Evolutionary conservation across 2,888 invertebrate genomes (phyloP).

Genomic region (Amphipoea oculea): DNA sequence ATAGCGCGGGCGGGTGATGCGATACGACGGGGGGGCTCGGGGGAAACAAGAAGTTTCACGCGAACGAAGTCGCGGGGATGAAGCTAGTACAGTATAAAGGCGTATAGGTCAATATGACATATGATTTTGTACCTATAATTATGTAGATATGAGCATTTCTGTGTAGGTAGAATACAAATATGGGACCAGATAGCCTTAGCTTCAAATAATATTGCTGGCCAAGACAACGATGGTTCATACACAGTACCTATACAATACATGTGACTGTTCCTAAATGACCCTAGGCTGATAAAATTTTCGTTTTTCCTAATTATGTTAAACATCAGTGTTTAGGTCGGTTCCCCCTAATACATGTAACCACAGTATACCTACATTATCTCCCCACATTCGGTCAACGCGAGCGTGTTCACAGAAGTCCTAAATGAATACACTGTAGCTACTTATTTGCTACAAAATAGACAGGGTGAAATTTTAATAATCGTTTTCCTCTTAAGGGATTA

Average conservation of each 20-base stretch:
- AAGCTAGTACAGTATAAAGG: slow-evolving; percentile 17
- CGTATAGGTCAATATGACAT: slow-evolving; percentile 37
- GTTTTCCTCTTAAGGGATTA: too few species aligned
- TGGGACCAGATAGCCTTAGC: slow-evolving; percentile 65
- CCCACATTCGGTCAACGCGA: not conserved
- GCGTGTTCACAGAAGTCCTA: not conserved
- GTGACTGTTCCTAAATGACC: too few species aligned
- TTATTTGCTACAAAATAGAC: too few species aligned
- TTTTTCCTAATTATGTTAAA: too few species aligned
- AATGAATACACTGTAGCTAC: too few species aligned
- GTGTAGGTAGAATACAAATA: slow-evolving; percentile 58
- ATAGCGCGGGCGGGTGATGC: too few species aligned
- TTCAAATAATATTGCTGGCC: slow-evolving; percentile 41
- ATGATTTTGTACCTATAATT: slow-evolving; percentile 44
- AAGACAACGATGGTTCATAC: slow-evolving; percentile 14
- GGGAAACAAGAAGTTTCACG: too few species aligned
- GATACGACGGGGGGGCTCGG: too few species aligned
- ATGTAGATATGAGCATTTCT: slow-evolving; percentile 22
- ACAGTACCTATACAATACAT: not conserved
- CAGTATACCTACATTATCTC: not conserved
- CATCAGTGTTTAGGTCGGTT: too few species aligned
- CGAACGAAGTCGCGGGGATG: too few species aligned
- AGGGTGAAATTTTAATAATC: too few species aligned
- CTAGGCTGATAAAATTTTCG: too few species aligned
- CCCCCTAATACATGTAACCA: not conserved